Conservation (phyloP, 2,888 invertebrate genomes). For the Tanypteryx hageni region DNA sequence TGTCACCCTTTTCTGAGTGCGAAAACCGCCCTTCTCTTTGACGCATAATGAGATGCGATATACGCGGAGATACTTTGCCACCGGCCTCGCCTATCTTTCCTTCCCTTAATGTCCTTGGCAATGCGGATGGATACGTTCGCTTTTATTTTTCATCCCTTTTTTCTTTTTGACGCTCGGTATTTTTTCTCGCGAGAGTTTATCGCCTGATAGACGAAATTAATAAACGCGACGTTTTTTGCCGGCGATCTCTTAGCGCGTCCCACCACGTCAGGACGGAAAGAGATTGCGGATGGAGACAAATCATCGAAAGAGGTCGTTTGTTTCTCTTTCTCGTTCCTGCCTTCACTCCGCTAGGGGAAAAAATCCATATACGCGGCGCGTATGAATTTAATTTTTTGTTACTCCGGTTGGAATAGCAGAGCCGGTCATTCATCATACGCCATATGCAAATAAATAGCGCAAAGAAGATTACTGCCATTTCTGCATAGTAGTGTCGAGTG, state of each 20-base stretch:
- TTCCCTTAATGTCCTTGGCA: neutral
- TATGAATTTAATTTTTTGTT: slow-evolving; percentile 29
- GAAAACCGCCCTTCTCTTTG: neutral
- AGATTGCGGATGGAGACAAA: slow-evolving; percentile 27
- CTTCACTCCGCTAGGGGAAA: neutral
- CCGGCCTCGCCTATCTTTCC: neutral
- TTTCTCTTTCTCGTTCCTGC: neutral
- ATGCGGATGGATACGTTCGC: neutral
- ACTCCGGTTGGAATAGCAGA: neutral
- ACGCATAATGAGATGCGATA: neutral
- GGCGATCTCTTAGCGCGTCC: neutral
- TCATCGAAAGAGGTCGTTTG: neutral
- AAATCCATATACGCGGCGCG: slow-evolving; percentile 6
- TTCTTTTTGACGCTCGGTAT: neutral
- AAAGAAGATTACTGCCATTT: slow-evolving; percentile 28
- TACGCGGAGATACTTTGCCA: neutral
- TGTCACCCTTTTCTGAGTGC: neutral
- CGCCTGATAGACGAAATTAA: slow-evolving; percentile 28
- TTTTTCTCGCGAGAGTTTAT: neutral
- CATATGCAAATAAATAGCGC: slow-evolving; percentile 32
- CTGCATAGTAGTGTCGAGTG: slow-evolving; percentile 32
- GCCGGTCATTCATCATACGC: slow-evolving; percentile 21
- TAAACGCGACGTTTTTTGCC: slow-evolving; percentile 8
- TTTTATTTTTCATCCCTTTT: neutral
- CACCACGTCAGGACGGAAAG: neutral